Conservation (phyloP, 1,140 invertebrate species). For the Chrysomallon squamiferum region DNA sequence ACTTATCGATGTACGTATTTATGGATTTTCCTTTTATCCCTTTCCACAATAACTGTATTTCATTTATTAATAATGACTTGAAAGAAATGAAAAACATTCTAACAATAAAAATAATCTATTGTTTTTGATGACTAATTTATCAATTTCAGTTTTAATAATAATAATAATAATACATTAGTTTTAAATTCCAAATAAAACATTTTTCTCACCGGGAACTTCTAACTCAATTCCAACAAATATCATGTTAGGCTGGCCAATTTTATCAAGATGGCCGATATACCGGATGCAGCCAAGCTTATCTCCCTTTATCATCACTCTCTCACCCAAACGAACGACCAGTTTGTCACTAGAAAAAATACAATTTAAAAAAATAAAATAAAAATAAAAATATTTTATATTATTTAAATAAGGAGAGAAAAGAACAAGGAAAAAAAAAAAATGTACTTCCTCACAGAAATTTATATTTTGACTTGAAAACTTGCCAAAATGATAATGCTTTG, state of each 20-base stretch:
- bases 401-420: no score
- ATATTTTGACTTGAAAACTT: no score
- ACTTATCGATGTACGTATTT: background rate
- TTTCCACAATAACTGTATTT: no score
- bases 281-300: constrained; percentile 52
- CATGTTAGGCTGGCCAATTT: constrained; percentile 45
- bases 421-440: no score
- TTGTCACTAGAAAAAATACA: constrained; percentile 45
- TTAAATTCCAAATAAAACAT: no score
- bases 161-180: no score
- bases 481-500: no score
- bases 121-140: no score
- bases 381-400: background rate
- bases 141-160: no score
- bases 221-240: constrained; percentile 55
- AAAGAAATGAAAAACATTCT: background rate
- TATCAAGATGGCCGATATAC: constrained; percentile 59
- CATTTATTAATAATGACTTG: background rate
- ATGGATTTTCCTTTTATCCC: background rate
- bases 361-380: no score
- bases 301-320: constrained; percentile 51
- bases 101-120: no score
- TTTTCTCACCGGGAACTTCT: constrained; percentile 53
- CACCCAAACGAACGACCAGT: constrained; percentile 45
- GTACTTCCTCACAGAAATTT: no score